phyloP scores from a whole-genome alignment of 1,140 invertebrate species.

The Cotesia typhae region DNA sequence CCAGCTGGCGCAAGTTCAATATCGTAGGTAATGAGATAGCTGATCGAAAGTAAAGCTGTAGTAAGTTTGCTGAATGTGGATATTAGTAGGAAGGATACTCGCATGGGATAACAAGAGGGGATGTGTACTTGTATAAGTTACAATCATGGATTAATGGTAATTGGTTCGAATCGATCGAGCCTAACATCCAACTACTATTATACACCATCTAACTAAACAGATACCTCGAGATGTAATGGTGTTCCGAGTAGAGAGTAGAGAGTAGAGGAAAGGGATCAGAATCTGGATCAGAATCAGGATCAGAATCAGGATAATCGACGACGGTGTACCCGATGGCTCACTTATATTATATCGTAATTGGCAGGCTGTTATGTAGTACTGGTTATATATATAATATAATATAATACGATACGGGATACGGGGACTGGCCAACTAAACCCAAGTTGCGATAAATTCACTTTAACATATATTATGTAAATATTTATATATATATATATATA shows the following conservation, averaged over 20 bases:
- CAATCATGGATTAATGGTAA: constrained; percentile 22
- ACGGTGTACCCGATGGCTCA: constrained; percentile 21
- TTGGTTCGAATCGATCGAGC: constrained; percentile 13
- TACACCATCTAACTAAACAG: neutral
- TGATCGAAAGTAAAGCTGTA: constrained; percentile 35
- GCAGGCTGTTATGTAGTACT: too few relatives aligned
- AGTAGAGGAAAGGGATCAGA: too few relatives aligned
- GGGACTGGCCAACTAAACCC: too few relatives aligned
- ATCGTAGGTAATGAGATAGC: constrained; percentile 27
- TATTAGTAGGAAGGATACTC: constrained; percentile 14
- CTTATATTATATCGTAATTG: neutral
- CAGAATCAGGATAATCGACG: neutral
- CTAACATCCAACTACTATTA: neutral
- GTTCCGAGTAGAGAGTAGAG: too few relatives aligned
- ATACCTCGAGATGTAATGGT: too few relatives aligned
- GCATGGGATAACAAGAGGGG: neutral
- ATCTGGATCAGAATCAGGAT: too few relatives aligned
- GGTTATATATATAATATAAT: too few relatives aligned
- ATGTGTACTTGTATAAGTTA: constrained; percentile 19
- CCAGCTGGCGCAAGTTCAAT: constrained; percentile 21
- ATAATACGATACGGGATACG: too few relatives aligned
- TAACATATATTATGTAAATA: constrained; percentile 3
- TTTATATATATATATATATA: too few relatives aligned
- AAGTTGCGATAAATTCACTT: too few relatives aligned
- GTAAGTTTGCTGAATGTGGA: constrained; percentile 21